A percentile compares a stretch with the other conserved stretches of the same genome.
These are phyloP conservation scores for Hassar affinis DNA, from an alignment of 2,113 vertebrate species.

Conservation along the genomic window DNA sequence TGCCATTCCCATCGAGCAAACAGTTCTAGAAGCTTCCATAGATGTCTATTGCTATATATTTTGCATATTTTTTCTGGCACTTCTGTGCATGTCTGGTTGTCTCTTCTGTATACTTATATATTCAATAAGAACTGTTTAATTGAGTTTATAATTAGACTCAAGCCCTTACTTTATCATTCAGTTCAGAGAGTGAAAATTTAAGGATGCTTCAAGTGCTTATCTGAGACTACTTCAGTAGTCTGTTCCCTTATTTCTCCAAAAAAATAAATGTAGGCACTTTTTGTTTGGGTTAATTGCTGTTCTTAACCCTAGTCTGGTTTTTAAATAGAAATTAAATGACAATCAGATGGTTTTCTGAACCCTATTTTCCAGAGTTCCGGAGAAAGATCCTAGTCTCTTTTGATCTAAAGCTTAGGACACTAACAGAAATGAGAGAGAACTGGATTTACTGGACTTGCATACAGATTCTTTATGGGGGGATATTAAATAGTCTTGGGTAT, in stretches of 20 bases:
- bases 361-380: neutral
- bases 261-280: conserved; percentile 48
- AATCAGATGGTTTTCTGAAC: neutral
- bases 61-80: too few relatives aligned
- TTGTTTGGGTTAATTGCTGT: conserved; percentile 1
- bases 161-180: conserved; percentile 47
- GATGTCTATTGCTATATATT: too few relatives aligned
- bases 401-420: neutral
- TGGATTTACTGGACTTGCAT: neutral
- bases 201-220: conserved; percentile 50
- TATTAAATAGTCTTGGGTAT: neutral
- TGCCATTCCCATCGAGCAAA: too few relatives aligned
- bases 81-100: neutral
- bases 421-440: neutral
- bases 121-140: conserved; percentile 45
- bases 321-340: neutral
- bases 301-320: neutral
- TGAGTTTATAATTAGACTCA: conserved; percentile 48
- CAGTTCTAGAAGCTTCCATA: too few relatives aligned
- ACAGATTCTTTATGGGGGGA: neutral
- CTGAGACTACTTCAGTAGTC: conserved; percentile 51
- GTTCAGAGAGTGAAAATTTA: conserved; percentile 23
- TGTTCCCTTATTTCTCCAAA: conserved; percentile 39
- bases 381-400: neutral
- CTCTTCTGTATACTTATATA: neutral